Evolutionary conservation across 2,797 vertebrate genomes (phyloP).

Genomic region (Bucorvus abyssinicus): DNA sequence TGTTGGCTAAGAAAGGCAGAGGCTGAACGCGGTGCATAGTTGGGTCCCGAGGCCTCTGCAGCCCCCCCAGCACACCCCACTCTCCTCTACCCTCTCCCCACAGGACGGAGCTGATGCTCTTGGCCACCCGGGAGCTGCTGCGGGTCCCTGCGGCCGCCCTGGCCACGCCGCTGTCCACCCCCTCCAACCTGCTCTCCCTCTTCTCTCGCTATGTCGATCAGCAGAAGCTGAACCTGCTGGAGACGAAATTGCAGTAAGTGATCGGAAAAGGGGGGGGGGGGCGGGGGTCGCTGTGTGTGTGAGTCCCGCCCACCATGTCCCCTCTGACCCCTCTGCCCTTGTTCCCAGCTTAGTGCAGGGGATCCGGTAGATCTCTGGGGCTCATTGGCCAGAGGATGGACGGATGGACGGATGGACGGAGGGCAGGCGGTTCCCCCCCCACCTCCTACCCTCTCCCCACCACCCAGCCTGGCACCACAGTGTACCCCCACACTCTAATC

Average conservation of each 20-base stretch:
- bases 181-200: slow-evolving; percentile 87
- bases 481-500: neutral
- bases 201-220: slow-evolving; percentile 92
- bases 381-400: slow-evolving; percentile 50
- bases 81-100: neutral
- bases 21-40: too few species aligned
- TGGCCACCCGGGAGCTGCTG: slow-evolving; percentile 88
- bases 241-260: slow-evolving; percentile 93
- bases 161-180: slow-evolving; percentile 85
- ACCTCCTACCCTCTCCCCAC: neutral
- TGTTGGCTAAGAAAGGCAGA: too few species aligned
- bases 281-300: too few species aligned
- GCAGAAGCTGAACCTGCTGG: slow-evolving; percentile 89
- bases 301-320: too few species aligned
- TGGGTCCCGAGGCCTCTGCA: too few species aligned
- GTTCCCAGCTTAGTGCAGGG: slow-evolving; percentile 73
- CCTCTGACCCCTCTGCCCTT: neutral
- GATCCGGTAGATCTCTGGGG: slow-evolving; percentile 67
- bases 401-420: neutral
- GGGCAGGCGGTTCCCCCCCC: slow-evolving; percentile 14
- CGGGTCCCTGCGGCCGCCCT: slow-evolving; percentile 83
- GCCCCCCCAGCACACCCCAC: too few species aligned
- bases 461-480: neutral
- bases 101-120: slow-evolving; percentile 93
- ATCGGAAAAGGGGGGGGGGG: neutral